Evolutionary conservation across 1,140 invertebrate genomes (phyloP).

Genomic region (Lordiphosa clarofinis): DNA sequence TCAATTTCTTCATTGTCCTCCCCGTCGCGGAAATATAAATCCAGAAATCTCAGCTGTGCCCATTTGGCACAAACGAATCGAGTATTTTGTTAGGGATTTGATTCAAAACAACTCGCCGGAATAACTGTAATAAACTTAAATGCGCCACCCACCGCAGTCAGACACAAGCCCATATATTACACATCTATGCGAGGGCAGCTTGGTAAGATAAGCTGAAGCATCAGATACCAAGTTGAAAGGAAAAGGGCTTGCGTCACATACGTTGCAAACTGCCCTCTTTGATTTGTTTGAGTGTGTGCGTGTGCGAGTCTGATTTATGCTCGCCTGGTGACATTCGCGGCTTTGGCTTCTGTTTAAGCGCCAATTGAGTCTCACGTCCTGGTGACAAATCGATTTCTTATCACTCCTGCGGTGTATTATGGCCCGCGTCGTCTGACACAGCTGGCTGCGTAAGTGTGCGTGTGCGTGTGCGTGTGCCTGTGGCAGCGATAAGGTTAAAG

Average conservation of each 20-base stretch:
- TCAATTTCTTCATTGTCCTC: constrained; percentile 43
- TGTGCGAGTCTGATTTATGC: constrained; percentile 59
- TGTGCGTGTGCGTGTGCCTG: constrained; percentile 21
- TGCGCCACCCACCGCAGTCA: constrained; percentile 22
- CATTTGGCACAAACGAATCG: constrained; percentile 45
- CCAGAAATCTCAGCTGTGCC: constrained; percentile 49
- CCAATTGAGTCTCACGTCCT: constrained; percentile 71
- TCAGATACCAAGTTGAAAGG: no score
- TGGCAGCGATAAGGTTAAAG: constrained; percentile 44
- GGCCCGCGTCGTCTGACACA: constrained; percentile 24
- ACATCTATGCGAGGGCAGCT: no score
- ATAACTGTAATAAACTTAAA: constrained; percentile 66
- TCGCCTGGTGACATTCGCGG: constrained; percentile 41
- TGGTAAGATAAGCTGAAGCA: no score
- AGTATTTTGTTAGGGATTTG: constrained; percentile 67
- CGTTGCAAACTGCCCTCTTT: background rate
- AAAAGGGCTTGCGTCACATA: no score
- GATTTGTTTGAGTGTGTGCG: constrained; percentile 16
- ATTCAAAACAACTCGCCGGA: constrained; percentile 55
- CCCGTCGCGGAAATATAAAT: constrained; percentile 13
- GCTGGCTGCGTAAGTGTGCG: constrained; percentile 5
- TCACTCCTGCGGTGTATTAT: constrained; percentile 65
- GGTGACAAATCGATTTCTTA: constrained; percentile 75
- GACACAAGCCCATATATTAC: background rate
- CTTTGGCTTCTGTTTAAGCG: constrained; percentile 66